Evolutionary conservation across 2,888 invertebrate species (phyloP).

Genomic region (Drosophila subquinaria): DNA sequence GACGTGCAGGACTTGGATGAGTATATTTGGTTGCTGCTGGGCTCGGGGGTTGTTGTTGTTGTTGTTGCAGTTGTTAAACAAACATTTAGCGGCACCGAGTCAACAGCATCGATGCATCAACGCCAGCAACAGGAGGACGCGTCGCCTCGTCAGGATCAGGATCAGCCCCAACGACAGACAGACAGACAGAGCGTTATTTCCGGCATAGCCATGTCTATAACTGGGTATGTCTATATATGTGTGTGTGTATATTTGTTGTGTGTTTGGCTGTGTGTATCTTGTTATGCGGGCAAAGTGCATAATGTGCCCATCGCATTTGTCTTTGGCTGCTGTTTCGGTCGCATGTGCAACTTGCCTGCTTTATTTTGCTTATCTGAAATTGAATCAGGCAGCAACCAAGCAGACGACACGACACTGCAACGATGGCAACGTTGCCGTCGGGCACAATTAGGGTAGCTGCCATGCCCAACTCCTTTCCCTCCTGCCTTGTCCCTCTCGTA

Average conservation of each 20-base stretch:
- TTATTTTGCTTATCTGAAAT: constrained; percentile 82
- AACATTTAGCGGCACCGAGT: constrained; percentile 75
- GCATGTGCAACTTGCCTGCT: constrained; percentile 74
- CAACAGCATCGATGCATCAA: constrained; percentile 80
- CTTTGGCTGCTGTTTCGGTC: constrained; percentile 57
- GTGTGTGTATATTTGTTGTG: neutral
- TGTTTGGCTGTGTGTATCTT: constrained; percentile 34
- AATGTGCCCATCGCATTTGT: constrained; percentile 77
- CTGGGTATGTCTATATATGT: constrained; percentile 10
- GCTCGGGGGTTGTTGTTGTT: constrained; percentile 20
- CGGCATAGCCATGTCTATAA: constrained; percentile 36
- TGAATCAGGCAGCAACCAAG: constrained; percentile 78
- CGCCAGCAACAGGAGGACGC: constrained; percentile 51
- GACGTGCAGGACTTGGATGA: constrained; percentile 6
- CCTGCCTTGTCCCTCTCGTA: neutral
- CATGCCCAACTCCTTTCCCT: constrained; percentile 14
- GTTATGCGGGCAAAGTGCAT: constrained; percentile 76
- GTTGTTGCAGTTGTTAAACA: constrained; percentile 77
- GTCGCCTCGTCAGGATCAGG: constrained; percentile 12
- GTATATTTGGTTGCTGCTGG: constrained; percentile 41
- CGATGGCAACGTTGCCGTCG: constrained; percentile 59
- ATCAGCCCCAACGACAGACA: constrained; percentile 31
- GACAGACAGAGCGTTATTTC: constrained; percentile 69
- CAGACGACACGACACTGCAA: constrained; percentile 57
- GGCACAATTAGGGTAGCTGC: constrained; percentile 75